Base-by-base conservation (phyloP, 2,113 vertebrate genomes). In the Prionailurus viverrinus region DNA sequence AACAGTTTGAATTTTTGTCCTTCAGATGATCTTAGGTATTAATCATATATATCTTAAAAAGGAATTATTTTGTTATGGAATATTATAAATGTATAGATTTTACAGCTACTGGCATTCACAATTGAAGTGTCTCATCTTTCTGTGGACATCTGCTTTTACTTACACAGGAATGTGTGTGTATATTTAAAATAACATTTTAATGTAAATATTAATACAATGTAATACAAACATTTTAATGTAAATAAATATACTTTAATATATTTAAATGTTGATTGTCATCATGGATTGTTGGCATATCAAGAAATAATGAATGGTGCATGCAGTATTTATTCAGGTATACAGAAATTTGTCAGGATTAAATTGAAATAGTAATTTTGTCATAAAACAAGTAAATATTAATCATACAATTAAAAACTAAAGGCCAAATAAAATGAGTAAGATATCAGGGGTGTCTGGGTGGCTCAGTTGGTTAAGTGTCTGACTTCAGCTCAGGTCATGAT, bases 231-330 rank as follows among this genome's bases (percentile, higher is more conserved):
- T 45, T 45, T 45, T 45, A 45, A 45, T 9, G 1, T 45, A 45
- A 45, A 45, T 45, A 45, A 69, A 55, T 76, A 76, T 89, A 12
- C 4, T 41, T 65, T 93, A 86, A 33, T 3, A 41, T 10, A 86
- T 39, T 93, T 92, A 98, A 97, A 92, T 86, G 87, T 82, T 93
- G 78, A 91, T 81, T 48, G 87, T 69, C n/a, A 88, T 88, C 61
- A 89, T 74, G 12, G 11, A 80, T 87, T 97, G 1, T 73, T 97
- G 36, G 7, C 33, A 84, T 78, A 85, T 92, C 18, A 95, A 95
- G 39, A 92, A 93, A 91, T 53, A 97, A 96, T 85, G 39, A 97
- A 69, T 96, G 61, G 76, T 90, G 3, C 10, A 88, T 88, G 36
- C 27, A 71, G 7, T 90, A 39, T 81, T 94, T 89, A 81, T 86